These are phyloP conservation scores for Brachyhypopomus gauderio DNA, from an alignment of 2,113 vertebrate genomes.

Conservation along the genomic window DNA sequence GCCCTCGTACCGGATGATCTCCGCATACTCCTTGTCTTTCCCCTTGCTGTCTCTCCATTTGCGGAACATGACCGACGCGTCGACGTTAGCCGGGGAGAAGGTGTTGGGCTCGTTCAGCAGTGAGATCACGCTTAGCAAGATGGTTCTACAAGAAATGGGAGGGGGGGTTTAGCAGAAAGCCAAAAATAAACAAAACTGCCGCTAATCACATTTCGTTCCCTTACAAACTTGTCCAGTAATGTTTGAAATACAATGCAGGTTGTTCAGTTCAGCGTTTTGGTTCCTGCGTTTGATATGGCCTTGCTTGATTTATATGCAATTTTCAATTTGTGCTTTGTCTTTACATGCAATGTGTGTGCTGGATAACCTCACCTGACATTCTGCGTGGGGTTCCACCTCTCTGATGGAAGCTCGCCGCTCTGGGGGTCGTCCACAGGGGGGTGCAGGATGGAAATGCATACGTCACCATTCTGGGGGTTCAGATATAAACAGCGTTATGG, in stretches of 20 bases:
- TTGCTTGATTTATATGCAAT: not conserved
- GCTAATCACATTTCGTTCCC: slow-evolving; percentile 22
- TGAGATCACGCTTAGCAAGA: slow-evolving; percentile 96
- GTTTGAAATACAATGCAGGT: not conserved
- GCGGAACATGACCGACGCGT: slow-evolving; percentile 97
- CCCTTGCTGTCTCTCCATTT: slow-evolving; percentile 99
- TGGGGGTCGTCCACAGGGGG: slow-evolving; percentile 98
- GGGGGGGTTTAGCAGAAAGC: too few species aligned
- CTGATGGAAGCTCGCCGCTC: slow-evolving; percentile 95
- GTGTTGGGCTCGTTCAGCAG: slow-evolving; percentile 99
- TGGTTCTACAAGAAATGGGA: slow-evolving; percentile 74
- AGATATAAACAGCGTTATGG: slow-evolving; percentile 1
- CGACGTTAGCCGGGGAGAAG: slow-evolving; percentile 96
- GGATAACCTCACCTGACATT: slow-evolving; percentile 87
- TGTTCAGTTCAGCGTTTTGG: not conserved
- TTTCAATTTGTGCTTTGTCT: too few species aligned
- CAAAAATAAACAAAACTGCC: not conserved
- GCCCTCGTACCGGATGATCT: slow-evolving; percentile 88
- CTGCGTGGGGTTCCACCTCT: slow-evolving; percentile 99
- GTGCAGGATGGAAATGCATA: slow-evolving; percentile 98
- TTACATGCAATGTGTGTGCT: too few species aligned
- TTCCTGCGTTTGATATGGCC: not conserved
- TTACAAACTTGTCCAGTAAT: not conserved
- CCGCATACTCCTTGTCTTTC: slow-evolving; percentile 97
- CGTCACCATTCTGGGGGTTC: slow-evolving; percentile 89